Conservation (phyloP, 2,113 vertebrate species). For the Hemichromis elongatus region DNA sequence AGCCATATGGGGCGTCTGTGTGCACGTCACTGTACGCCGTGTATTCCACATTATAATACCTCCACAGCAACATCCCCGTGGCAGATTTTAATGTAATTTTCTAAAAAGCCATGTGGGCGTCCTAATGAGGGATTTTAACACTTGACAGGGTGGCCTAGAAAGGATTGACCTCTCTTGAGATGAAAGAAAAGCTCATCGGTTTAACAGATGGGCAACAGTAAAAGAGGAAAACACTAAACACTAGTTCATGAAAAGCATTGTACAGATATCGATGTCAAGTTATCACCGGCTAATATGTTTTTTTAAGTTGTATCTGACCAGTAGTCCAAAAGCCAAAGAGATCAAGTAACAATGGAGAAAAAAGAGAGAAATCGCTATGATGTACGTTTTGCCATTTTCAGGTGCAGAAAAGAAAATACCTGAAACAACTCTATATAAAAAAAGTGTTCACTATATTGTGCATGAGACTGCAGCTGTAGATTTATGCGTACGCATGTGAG, state of each 20-base stretch:
- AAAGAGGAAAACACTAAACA: neutral
- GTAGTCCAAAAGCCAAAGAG: neutral
- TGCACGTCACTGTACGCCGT: neutral
- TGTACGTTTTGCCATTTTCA: neutral
- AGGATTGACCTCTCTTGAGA: neutral
- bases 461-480: neutral
- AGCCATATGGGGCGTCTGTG: neutral
- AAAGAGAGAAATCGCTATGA: neutral
- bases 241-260: neutral
- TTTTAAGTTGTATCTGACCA: neutral
- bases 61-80: slow-evolving; percentile 1
- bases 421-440: neutral
- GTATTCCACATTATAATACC: slow-evolving; percentile 2
- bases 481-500: neutral
- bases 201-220: neutral
- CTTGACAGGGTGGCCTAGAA: neutral
- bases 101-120: slow-evolving; percentile 5
- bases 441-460: neutral
- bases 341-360: neutral
- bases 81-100: slow-evolving; percentile 14
- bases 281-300: accelerated
- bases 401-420: neutral
- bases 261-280: neutral
- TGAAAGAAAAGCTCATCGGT: neutral
- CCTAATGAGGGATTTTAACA: slow-evolving; percentile 13